phyloP scores from a whole-genome alignment of 2,797 vertebrate genomes.

The Catamblyrhynchus diadema region DNA sequence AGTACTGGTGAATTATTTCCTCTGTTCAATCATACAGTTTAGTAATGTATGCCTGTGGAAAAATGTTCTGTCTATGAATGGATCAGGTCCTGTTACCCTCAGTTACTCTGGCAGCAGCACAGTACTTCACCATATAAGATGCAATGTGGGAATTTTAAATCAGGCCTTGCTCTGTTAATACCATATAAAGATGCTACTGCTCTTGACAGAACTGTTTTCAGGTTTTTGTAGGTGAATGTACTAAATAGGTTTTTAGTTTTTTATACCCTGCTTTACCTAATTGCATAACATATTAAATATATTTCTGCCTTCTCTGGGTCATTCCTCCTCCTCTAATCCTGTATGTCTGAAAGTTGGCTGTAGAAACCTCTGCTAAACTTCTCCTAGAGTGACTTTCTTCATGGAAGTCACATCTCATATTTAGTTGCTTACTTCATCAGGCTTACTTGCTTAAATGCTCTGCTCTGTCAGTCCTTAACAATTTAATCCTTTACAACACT shows the following conservation, averaged over 20 bases:
- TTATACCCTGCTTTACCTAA: neutral
- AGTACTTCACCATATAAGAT: neutral
- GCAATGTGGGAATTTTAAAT: neutral
- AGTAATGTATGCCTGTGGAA: neutral
- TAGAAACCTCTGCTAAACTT: neutral
- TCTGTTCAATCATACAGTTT: neutral
- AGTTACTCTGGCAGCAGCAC: neutral
- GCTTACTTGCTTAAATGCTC: neutral
- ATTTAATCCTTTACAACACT: slow-evolving; percentile 11
- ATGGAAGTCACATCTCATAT: neutral
- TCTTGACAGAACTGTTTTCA: neutral
- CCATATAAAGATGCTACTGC: neutral
- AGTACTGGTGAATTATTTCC: neutral
- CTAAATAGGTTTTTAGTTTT: neutral
- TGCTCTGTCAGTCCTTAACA: neutral
- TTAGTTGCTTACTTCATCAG: slow-evolving; percentile 23
- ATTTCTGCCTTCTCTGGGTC: neutral
- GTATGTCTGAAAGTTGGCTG: neutral
- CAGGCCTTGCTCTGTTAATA: neutral
- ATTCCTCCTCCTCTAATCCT: neutral
- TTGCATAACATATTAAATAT: neutral
- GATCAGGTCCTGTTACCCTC: neutral
- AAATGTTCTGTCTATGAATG: neutral
- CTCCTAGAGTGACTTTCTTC: neutral
- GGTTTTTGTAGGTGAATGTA: neutral